Base-by-base conservation (phyloP, 2,113 vertebrate species). In the Ariopsis seemanni region DNA sequence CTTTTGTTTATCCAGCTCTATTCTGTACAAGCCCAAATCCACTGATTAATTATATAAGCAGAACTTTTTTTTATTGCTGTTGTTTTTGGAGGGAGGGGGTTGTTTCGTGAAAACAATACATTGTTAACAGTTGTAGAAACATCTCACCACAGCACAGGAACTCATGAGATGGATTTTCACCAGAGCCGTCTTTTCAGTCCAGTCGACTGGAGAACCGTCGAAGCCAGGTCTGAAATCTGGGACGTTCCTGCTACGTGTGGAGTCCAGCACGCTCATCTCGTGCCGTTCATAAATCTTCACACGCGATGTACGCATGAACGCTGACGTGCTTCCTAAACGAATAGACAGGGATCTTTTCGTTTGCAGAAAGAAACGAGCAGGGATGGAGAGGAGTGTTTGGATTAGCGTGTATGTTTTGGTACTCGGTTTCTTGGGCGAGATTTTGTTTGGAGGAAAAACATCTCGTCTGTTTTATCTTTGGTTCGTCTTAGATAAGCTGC, bases 401-500 rank as follows among this genome's bases (percentile, higher is more conserved):
- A 91, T 93, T 91, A 83, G 18, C 86, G 65, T 88, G 74, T 90
- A 69, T 91, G 84, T 89, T 86, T 69, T 58, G 85, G 88, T 81
- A 74, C 86, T 90, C 52, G 42, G 91, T 92, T 93, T 92, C 87
- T 90, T 91, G 91, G 92, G 91, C 88, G 88, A 89, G 89, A 55
- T 55, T 92, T 52, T 22, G 89, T 91, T 92, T 94, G 82, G 88
- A 93, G 83, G 89, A 74, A 92, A 93, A 92, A 92, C 91, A 92
- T 74, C 82, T 69, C 18, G 86, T 52, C 81, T 7, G 22, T 14
- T 50, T 84, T 85, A 50, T 92, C 90, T 80, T 84, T 9, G 42
- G 25, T 91, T 93, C 91, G 93, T 94, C 90, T 91, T 78, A 90
- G 84, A 94, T 95, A 92, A 85, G 91, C 90, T 94, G 92, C 91